phyloP scores from a whole-genome alignment of 2,113 vertebrate genomes.

The Phrynocephalus versicolor region DNA sequence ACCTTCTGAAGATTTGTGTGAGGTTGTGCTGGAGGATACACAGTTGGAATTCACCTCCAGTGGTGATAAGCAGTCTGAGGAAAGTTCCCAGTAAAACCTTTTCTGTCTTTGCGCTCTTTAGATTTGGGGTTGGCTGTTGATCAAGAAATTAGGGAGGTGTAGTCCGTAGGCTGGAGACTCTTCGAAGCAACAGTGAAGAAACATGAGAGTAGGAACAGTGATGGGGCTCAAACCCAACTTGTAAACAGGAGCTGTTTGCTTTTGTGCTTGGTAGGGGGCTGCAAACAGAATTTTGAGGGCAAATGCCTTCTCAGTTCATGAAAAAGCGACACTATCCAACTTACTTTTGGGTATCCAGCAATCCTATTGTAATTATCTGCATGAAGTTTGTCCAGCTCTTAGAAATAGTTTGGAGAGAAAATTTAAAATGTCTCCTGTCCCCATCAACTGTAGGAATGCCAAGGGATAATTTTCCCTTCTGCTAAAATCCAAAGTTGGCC shows the following conservation, averaged over 20 bases:
- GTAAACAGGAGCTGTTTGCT: neutral
- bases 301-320: neutral
- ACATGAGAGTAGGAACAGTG: neutral
- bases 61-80: neutral
- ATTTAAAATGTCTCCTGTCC: neutral
- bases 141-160: neutral
- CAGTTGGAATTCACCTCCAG: neutral
- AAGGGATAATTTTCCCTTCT: too few species aligned
- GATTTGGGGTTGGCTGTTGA: neutral
- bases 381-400: neutral
- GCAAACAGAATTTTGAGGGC: neutral
- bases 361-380: neutral
- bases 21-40: neutral
- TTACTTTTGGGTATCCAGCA: neutral
- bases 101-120: neutral
- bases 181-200: neutral
- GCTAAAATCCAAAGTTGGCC: too few species aligned
- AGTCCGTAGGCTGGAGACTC: neutral
- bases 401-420: neutral
- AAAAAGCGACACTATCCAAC: neutral
- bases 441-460: too few species aligned
- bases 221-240: neutral
- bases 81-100: neutral
- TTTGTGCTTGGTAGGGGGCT: neutral
- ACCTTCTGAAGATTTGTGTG: neutral